A percentile compares a stretch with the other conserved stretches of the same genome.
Conservation (phyloP, 2,797 vertebrate species). For the Anguilla marmorata region DNA sequence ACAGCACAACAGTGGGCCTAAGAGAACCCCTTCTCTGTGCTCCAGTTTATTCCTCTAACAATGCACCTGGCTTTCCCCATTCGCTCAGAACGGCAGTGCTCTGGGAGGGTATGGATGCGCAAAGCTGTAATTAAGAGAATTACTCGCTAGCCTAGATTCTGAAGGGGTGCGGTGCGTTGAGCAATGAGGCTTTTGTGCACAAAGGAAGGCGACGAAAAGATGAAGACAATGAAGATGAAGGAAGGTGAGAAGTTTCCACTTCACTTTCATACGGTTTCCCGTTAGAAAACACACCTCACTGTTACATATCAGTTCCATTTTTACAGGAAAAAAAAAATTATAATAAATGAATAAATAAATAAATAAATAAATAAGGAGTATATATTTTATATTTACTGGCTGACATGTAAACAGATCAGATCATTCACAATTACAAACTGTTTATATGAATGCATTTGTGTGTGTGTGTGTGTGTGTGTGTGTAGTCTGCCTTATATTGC, state of each 20-base stretch:
- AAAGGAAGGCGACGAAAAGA: not conserved
- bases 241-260: constrained; percentile 74
- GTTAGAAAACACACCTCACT: constrained; percentile 74
- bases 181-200: constrained; percentile 62
- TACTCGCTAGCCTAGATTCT: constrained; percentile 69
- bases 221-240: constrained; percentile 50
- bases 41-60: not conserved
- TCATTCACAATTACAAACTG: not conserved
- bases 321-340: not conserved
- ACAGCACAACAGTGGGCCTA: no score
- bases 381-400: not conserved
- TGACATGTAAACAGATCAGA: not conserved
- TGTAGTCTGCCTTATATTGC: not conserved
- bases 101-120: not conserved
- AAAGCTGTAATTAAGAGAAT: constrained; percentile 38
- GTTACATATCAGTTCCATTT: constrained; percentile 59
- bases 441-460: not conserved
- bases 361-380: not conserved
- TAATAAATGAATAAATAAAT: not conserved
- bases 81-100: not conserved
- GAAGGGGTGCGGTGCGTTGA: constrained; percentile 63
- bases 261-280: constrained; percentile 69
- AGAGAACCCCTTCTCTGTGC: no score
- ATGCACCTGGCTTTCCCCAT: not conserved
- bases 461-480: not conserved